Base-by-base conservation (phyloP, 1,140 invertebrate species). In the Palaemon carinicauda region DNA sequence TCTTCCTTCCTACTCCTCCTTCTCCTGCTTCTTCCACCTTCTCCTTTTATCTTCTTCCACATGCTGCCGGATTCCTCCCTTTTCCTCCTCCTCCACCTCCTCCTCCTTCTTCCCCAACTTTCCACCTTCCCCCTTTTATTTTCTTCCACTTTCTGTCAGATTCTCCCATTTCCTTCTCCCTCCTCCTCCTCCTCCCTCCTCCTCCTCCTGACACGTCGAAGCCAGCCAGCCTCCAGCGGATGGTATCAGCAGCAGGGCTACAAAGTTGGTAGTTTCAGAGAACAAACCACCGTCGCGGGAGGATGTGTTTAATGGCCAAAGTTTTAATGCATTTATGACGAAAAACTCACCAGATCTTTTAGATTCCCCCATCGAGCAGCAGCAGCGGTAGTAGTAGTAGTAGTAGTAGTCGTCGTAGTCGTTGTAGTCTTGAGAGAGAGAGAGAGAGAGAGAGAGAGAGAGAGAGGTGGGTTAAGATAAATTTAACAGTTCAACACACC, bases 281-380 rank as follows among this genome's bases (percentile, higher is more conserved):
- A 85, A 85, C 83, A 85, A 85, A 85, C 83, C 83, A 51, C 80
- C 33, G 52, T 77, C 74, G 60, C 79, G 79, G 83, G 79, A 85
- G 83, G 83, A 85, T 85, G 83, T 85, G 83, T 79, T 85, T 85
- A 85, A 85, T 85, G 83, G 83, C 75, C 33, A 85, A 85, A 85
- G 83, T 85, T 85, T 85, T 85, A 85, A 85, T 85, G 83, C 83
- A 85, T 85, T 85, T 85, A 85, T 85, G 83, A 85, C 83, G 83
- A 85, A 85, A 85, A 85, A 85, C 83, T 85, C 83, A 85, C 75
- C 83, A 80, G 83, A 80, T 85, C 83, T 85, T 85, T 85, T 78
- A 85, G 83, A 82, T 73, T 82, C 80, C 80, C 80, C 54, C 73
- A 69, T 79, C 56, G 75, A 85, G 73, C 21, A 74, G 81, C 31